phyloP scores from a whole-genome alignment of 2,113 vertebrate species.

The Urocynchramus pylzowi region DNA sequence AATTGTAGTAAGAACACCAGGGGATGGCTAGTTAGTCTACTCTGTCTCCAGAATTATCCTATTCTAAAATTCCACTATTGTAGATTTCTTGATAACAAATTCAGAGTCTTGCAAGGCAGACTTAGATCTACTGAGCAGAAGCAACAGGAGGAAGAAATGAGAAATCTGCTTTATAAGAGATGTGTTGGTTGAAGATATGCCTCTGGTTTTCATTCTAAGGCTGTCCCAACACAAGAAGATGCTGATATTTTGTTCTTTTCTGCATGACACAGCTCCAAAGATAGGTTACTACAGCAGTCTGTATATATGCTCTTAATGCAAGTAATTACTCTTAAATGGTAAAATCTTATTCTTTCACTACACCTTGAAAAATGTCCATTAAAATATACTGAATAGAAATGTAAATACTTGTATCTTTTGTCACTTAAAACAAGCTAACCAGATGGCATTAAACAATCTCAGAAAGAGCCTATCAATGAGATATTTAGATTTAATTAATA shows the following conservation, averaged over 20 bases:
- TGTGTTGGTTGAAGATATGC: not conserved
- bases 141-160: not conserved
- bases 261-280: not conserved
- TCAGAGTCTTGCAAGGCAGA: not conserved
- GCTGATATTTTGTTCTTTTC: not conserved
- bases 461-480: constrained; percentile 54
- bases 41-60: not conserved
- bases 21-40: not conserved
- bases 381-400: constrained; percentile 64
- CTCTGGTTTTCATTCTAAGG: not conserved
- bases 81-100: not conserved
- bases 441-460: constrained; percentile 48
- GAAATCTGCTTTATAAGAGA: not conserved
- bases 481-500: constrained; percentile 69
- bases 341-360: constrained; percentile 38
- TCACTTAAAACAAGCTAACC: constrained; percentile 67
- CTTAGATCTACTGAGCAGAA: not conserved
- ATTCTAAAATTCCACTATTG: not conserved
- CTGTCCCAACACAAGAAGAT: not conserved
- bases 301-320: constrained; percentile 22
- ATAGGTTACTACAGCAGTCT: not conserved
- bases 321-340: constrained; percentile 42
- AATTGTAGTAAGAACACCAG: not conserved
- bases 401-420: constrained; percentile 62
- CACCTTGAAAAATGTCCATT: constrained; percentile 55